phyloP scores from a whole-genome alignment of 2,797 vertebrate genomes.

The Sebastiscus tertius region DNA sequence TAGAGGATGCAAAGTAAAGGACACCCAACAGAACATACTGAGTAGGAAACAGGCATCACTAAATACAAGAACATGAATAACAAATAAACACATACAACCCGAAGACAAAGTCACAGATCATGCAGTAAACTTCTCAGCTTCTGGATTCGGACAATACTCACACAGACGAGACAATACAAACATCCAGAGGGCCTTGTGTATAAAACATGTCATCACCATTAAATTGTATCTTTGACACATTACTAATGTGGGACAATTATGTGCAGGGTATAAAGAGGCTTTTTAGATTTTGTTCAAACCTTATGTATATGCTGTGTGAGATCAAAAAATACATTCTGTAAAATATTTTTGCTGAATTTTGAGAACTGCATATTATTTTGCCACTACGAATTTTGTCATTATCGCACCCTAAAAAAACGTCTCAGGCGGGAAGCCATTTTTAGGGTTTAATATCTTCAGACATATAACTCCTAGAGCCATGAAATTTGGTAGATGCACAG shows the following conservation, averaged over 20 bases:
- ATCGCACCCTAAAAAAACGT: background rate
- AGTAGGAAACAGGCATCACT: background rate
- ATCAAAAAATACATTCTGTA: background rate
- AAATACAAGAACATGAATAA: background rate
- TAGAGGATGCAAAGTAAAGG: background rate
- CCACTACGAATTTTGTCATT: background rate
- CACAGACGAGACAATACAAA: background rate
- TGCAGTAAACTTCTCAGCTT: background rate
- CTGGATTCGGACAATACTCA: background rate
- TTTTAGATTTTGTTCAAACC: background rate
- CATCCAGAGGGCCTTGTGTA: background rate
- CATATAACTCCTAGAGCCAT: no score
- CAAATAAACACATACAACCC: conserved; percentile 17
- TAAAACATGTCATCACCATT: conserved; percentile 10
- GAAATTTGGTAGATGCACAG: no score
- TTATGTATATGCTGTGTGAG: background rate
- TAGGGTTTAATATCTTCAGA: no score
- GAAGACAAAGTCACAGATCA: background rate
- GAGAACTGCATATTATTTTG: background rate
- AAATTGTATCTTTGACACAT: background rate
- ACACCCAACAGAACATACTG: background rate
- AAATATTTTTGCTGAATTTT: background rate
- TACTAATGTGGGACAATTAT: background rate
- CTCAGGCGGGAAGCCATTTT: no score
- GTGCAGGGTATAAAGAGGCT: background rate